These are phyloP conservation scores for Notodonta dromedarius DNA, from an alignment of 2,888 invertebrate genomes.

Conservation along the genomic window DNA sequence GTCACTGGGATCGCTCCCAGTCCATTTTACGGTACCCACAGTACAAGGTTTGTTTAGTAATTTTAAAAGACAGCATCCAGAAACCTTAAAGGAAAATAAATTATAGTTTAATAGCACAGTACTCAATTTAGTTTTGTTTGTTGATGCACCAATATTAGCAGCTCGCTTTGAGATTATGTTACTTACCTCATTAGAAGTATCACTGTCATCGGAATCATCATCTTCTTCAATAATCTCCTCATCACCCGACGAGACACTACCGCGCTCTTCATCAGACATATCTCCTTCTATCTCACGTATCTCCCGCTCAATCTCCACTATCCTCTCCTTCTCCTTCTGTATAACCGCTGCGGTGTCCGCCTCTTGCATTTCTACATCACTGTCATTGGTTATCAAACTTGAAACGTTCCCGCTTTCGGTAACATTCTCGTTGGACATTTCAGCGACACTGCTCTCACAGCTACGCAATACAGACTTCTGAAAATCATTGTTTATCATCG, in stretches of 20 bases:
- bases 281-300: conserved; percentile 74
- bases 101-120: no score
- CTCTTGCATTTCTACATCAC: conserved; percentile 63
- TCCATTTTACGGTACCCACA: no score
- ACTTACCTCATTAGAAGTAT: conserved; percentile 34
- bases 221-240: conserved; percentile 26
- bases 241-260: conserved; percentile 28
- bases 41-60: no score
- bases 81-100: no score
- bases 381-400: conserved; percentile 73
- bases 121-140: no score
- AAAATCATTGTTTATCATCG: conserved; percentile 56
- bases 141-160: no score
- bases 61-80: no score
- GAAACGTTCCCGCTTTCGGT: conserved; percentile 45
- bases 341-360: conserved; percentile 52
- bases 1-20: no score
- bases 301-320: conserved; percentile 75
- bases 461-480: conserved; percentile 64
- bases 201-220: conserved; percentile 12
- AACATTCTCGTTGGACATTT: conserved; percentile 34
- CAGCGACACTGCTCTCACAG: conserved; percentile 56
- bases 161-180: not conserved
- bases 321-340: conserved; percentile 69
- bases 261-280: conserved; percentile 55